phyloP scores from a whole-genome alignment of 2,888 invertebrate species.

The Alcis repandata region DNA sequence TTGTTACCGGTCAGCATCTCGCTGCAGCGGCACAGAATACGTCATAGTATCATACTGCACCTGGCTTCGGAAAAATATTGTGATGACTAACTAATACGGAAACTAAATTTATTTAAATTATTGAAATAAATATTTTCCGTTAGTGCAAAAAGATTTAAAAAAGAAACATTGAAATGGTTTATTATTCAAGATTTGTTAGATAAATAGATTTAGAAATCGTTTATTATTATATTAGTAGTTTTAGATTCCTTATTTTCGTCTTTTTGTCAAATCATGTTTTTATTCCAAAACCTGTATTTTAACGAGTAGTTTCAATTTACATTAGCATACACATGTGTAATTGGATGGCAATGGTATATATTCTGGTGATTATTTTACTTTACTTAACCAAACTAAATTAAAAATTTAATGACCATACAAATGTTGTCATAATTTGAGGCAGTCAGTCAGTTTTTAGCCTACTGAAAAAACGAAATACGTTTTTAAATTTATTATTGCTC shows the following conservation, averaged over 20 bases:
- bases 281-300: constrained; percentile 13
- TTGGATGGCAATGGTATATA: neutral
- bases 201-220: constrained; percentile 21
- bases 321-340: constrained; percentile 11
- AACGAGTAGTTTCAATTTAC: constrained; percentile 19
- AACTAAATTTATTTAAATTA: neutral
- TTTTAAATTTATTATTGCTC: no score
- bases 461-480: no score
- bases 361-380: neutral
- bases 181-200: constrained; percentile 21
- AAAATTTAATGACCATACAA: no score
- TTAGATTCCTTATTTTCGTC: constrained; percentile 1
- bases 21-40: constrained; percentile 30
- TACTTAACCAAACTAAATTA: no score
- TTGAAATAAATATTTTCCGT: neutral
- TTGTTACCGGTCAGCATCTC: constrained; percentile 51
- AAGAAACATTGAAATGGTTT: constrained; percentile 3
- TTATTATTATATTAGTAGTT: constrained; percentile 3
- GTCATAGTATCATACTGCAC: constrained; percentile 25
- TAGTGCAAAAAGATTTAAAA: neutral
- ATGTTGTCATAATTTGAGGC: no score
- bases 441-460: no score
- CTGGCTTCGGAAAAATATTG: constrained; percentile 31
- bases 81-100: neutral
- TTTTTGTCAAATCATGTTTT: constrained; percentile 5